Evolutionary conservation across 2,888 invertebrate genomes (phyloP).

Genomic region (Ypsolopha sequella): DNA sequence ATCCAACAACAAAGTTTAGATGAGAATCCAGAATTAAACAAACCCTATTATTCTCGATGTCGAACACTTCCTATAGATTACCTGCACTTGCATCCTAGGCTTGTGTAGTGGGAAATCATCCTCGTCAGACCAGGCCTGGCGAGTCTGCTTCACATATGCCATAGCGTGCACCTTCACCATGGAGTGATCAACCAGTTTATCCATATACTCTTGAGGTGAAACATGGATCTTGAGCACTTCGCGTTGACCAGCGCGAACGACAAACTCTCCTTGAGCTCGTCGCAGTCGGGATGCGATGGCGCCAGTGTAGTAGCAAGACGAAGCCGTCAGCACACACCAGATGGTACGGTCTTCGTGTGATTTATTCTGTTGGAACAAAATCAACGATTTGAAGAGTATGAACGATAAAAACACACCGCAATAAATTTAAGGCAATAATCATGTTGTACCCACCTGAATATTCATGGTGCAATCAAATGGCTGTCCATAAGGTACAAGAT

Average conservation of each 20-base stretch:
- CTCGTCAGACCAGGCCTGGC: conserved; percentile 80
- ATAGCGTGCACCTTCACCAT: conserved; percentile 81
- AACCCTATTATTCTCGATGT: background rate
- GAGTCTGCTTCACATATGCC: conserved; percentile 78
- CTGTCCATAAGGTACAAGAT: conserved; percentile 74
- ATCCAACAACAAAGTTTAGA: background rate
- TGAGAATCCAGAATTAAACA: background rate
- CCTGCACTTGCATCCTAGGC: conserved; percentile 76
- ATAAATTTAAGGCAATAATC: no score
- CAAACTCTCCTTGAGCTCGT: conserved; percentile 71
- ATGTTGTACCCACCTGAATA: conserved; percentile 59
- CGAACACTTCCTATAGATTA: conserved; percentile 19
- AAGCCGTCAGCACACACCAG: conserved; percentile 72
- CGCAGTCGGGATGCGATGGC: conserved; percentile 74
- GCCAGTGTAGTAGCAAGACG: conserved; percentile 78
- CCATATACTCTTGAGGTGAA: conserved; percentile 76
- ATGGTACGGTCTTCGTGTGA: conserved; percentile 74
- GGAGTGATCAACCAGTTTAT: conserved; percentile 77
- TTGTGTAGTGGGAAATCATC: conserved; percentile 79
- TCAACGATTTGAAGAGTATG: background rate
- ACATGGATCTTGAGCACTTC: conserved; percentile 74
- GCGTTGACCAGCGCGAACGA: conserved; percentile 72
- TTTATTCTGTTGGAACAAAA: conserved; percentile 56
- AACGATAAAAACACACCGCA: no score
- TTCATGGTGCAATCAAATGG: conserved; percentile 76